phyloP scores from a whole-genome alignment of 2,797 vertebrate species.

The Bovichtus variegatus region DNA sequence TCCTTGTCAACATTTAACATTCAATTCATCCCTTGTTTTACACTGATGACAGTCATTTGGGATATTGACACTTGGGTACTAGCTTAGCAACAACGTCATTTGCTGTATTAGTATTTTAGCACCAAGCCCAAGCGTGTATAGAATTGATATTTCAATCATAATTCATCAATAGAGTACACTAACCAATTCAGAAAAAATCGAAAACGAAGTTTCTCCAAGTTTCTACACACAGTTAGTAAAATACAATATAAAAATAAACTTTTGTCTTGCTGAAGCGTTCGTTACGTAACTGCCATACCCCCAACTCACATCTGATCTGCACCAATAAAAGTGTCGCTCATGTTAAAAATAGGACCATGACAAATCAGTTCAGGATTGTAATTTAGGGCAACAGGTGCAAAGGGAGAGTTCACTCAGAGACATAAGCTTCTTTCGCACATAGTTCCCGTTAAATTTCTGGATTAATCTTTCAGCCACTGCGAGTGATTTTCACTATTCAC shows the following conservation, averaged over 20 bases:
- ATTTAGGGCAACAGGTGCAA: slow-evolving; percentile 71
- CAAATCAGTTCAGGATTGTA: slow-evolving; percentile 56
- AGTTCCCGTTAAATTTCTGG: background rate
- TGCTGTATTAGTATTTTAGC: background rate
- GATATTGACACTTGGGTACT: background rate
- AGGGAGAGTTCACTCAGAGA: slow-evolving; percentile 30
- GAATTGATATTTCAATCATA: background rate
- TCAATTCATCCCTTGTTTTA: background rate
- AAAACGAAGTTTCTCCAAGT: background rate
- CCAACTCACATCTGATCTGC: slow-evolving; percentile 22
- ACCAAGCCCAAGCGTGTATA: background rate
- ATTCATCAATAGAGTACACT: background rate
- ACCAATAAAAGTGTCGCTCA: slow-evolving; percentile 60
- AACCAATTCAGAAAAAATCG: background rate
- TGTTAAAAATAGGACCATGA: slow-evolving; percentile 72
- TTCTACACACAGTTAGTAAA: background rate
- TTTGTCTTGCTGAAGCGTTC: background rate
- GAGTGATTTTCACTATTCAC: background rate
- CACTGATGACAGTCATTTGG: background rate
- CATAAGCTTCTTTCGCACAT: background rate
- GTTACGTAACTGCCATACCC: background rate
- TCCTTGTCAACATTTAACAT: background rate
- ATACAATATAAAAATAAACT: background rate
- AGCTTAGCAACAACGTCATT: background rate
- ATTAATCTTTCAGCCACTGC: background rate